These are phyloP conservation scores for Sciurus niger DNA, from an alignment of 2,113 vertebrate species.

Conservation along the genomic window DNA sequence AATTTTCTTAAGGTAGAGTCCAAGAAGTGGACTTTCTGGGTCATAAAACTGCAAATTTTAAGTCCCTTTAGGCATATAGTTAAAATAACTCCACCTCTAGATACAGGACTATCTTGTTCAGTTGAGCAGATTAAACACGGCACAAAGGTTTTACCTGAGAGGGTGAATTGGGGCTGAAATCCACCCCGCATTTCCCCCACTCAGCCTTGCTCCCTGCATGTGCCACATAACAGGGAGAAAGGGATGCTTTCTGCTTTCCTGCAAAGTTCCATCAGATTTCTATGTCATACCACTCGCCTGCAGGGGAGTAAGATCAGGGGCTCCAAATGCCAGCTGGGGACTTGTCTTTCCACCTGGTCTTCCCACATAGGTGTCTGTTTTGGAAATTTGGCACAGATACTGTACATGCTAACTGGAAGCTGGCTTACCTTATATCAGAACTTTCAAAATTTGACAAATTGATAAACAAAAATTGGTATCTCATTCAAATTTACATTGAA, in stretches of 20 bases:
- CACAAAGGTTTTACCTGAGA: neutral
- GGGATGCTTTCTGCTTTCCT: neutral
- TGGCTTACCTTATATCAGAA: neutral
- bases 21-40: constrained; percentile 4
- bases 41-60: neutral
- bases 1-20: constrained; percentile 1
- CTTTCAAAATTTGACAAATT: constrained; percentile 5
- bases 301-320: neutral
- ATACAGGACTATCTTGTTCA: neutral
- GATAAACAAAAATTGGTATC: neutral
- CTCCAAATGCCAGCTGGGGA: neutral
- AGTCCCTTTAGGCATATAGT: neutral
- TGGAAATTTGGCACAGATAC: neutral
- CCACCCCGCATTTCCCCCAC: neutral
- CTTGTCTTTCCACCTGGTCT: neutral
- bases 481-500: neutral
- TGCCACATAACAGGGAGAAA: neutral
- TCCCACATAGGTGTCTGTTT: neutral
- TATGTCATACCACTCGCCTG: neutral
- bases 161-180: neutral
- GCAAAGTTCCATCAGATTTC: neutral
- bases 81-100: neutral
- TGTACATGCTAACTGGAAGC: neutral
- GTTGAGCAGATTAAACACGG: neutral
- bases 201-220: neutral